phyloP scores from a whole-genome alignment of 2,888 invertebrate genomes.

The Auanema sp. region DNA sequence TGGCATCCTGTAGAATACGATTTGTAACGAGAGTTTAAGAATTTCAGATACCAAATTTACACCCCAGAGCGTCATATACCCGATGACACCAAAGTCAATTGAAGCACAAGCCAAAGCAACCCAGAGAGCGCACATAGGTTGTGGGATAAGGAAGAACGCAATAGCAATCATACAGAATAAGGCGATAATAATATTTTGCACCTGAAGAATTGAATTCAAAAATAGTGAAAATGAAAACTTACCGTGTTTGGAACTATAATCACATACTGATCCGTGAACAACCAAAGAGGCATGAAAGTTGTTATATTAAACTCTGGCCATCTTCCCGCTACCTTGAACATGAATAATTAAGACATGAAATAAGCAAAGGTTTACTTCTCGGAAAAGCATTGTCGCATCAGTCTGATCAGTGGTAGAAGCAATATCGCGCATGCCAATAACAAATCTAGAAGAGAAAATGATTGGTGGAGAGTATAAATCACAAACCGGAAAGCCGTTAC shows the following conservation, averaged over 20 bases:
- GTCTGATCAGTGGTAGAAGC: constrained; percentile 57
- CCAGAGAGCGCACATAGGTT: constrained; percentile 87
- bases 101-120: constrained; percentile 91
- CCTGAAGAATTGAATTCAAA: background rate
- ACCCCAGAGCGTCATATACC: constrained; percentile 93
- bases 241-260: constrained; percentile 64
- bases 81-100: constrained; percentile 88
- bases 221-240: background rate
- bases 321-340: constrained; percentile 32
- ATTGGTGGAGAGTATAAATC: background rate
- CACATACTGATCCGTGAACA: constrained; percentile 64
- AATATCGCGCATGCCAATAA: constrained; percentile 62
- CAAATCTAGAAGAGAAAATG: constrained; percentile 38
- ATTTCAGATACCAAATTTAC: constrained; percentile 74
- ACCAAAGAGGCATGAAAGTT: constrained; percentile 64
- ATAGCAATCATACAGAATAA: constrained; percentile 83
- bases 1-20: constrained; percentile 69
- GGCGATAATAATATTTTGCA: constrained; percentile 61
- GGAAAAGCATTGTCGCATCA: constrained; percentile 54
- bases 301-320: constrained; percentile 62
- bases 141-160: constrained; percentile 86
- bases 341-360: background rate
- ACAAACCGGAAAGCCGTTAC: constrained; percentile 35
- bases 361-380: constrained; percentile 35
- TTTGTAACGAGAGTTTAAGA: background rate